Conservation (phyloP, 2,113 vertebrate genomes). For the Upupa epops region DNA sequence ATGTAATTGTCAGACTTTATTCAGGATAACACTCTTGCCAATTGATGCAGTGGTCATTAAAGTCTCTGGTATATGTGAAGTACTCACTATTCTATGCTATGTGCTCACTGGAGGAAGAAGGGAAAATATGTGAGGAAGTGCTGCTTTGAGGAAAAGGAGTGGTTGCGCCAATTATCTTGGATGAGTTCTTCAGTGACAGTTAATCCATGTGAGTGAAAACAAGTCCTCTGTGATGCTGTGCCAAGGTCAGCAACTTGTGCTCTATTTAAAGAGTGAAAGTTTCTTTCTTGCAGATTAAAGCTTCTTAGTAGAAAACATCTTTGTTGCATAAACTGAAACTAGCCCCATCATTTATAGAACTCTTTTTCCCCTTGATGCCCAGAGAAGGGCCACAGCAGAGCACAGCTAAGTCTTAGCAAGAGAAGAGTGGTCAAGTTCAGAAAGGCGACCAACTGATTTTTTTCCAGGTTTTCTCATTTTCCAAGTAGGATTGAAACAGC, state of each 20-base stretch:
- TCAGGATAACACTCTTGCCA: neutral
- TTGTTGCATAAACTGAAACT: neutral
- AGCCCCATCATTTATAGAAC: neutral
- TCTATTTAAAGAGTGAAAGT: slow-evolving; percentile 27
- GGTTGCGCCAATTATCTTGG: slow-evolving; percentile 36
- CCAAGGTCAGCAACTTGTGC: slow-evolving; percentile 49
- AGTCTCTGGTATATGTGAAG: neutral
- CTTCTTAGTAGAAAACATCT: slow-evolving; percentile 1
- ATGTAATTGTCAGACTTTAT: neutral
- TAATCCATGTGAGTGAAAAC: slow-evolving; percentile 27
- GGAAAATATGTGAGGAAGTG: slow-evolving; percentile 12
- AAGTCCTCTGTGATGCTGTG: slow-evolving; percentile 38
- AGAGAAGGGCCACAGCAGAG: neutral
- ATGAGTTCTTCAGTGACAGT: slow-evolving; percentile 21
- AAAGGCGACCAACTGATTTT: neutral
- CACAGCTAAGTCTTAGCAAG: neutral
- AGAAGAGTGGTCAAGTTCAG: neutral
- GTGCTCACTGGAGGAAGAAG: neutral
- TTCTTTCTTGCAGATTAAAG: neutral
- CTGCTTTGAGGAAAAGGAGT: slow-evolving; percentile 45
- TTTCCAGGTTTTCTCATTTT: neutral
- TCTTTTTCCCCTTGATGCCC: neutral
- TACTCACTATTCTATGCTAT: neutral
- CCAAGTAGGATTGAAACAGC: neutral
- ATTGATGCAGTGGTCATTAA: neutral